A percentile compares a stretch with the other conserved stretches of the same genome.
phyloP scores from a whole-genome alignment of 2,888 invertebrate genomes.

The Schrankia costaestrigalis region DNA sequence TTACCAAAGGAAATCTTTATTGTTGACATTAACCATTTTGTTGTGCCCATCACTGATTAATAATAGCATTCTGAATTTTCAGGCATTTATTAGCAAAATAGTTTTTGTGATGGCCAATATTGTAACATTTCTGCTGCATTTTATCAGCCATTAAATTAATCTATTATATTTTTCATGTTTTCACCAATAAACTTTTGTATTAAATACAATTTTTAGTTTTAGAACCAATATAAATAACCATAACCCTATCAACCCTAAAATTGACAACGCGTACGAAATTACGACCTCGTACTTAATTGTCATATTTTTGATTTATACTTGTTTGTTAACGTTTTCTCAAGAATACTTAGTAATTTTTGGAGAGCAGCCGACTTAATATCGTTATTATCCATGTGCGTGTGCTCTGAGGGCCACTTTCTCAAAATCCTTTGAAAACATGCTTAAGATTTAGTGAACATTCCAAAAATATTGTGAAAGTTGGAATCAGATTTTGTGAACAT shows the following conservation, averaged over 20 bases:
- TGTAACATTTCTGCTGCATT: slow-evolving; percentile 81
- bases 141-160: slow-evolving; percentile 80
- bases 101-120: slow-evolving; percentile 78
- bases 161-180: slow-evolving; percentile 82
- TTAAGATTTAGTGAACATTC: too few species aligned
- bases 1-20: slow-evolving; percentile 67
- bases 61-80: slow-evolving; percentile 75
- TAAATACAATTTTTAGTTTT: slow-evolving; percentile 81
- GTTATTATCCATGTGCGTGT: too few species aligned
- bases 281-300: not conserved
- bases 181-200: slow-evolving; percentile 82
- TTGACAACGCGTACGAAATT: too few species aligned
- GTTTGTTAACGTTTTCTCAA: too few species aligned
- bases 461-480: too few species aligned
- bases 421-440: too few species aligned
- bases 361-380: too few species aligned
- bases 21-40: slow-evolving; percentile 77
- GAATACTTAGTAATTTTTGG: too few species aligned
- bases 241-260: slow-evolving; percentile 72
- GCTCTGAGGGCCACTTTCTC: too few species aligned
- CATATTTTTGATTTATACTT: not conserved
- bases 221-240: slow-evolving; percentile 78
- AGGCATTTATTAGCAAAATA: slow-evolving; percentile 79
- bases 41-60: slow-evolving; percentile 73
- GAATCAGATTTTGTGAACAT: too few species aligned